Conservation (phyloP, 1,140 invertebrate genomes). For the Cheumatopsyche charites region DNA sequence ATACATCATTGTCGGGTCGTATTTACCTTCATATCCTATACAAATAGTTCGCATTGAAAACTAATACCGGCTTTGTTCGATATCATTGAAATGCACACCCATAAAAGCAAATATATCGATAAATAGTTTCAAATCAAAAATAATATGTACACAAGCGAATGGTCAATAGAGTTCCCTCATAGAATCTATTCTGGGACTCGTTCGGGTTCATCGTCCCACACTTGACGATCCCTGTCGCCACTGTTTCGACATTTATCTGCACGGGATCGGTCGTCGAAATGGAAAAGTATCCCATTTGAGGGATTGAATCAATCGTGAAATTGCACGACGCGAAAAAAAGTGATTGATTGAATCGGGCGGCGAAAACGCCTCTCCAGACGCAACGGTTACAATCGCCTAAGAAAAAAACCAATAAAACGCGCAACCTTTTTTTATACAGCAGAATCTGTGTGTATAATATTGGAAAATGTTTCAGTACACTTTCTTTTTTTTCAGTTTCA, state of each 20-base stretch:
- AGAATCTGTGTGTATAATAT: not conserved
- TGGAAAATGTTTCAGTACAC: not conserved
- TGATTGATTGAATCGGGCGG: conserved; percentile 45
- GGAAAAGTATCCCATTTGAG: conserved; percentile 32
- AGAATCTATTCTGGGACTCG: no score
- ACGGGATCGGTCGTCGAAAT: not conserved
- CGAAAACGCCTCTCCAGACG: conserved; percentile 19
- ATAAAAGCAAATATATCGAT: no score
- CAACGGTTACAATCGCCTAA: not conserved
- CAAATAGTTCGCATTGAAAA: conserved; percentile 12
- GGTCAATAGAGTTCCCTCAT: no score
- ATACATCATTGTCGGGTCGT: conserved; percentile 3
- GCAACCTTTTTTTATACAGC: conserved; percentile 8
- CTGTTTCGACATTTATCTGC: not conserved
- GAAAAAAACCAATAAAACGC: conserved; percentile 15
- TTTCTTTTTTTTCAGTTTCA: not conserved
- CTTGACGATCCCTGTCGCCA: no score
- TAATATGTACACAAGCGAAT: no score
- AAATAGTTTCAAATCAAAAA: no score
- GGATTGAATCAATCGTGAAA: conserved; percentile 48
- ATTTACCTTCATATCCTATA: not conserved
- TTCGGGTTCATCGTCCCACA: no score
- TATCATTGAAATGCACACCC: no score
- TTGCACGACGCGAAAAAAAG: conserved; percentile 43
- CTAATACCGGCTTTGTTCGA: no score